Evolutionary conservation across 2,113 vertebrate genomes (phyloP), one percentile per base, ranked within the genome.

Genomic region (Anarrhichthys ocellatus): DNA sequence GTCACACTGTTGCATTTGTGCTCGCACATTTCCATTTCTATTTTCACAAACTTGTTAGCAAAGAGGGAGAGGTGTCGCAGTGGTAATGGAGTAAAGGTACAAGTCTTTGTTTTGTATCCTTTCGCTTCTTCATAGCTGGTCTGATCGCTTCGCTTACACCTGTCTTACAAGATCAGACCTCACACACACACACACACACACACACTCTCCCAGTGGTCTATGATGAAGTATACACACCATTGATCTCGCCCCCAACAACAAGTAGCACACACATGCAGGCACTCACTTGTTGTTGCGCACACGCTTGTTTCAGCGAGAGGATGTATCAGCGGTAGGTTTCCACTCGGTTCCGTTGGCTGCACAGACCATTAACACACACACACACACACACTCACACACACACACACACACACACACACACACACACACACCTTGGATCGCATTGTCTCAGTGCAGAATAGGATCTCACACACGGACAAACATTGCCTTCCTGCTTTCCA

Each of bases 271-370:
- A 64, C 69, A 70, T 71, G 58, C 58, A 46, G 76, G 58, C 22
- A 18, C 65, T 75, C 50, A 48, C 74, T 64, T 85, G 71, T 62
- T 67, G 46, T n/a, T 44, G 24, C 61, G 63, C 22, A 62, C 29
- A 62, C 17, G 5, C 42, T 69, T 70, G 36, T 65, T 71, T 77
- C 27, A 27, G 27, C 42, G 61, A 70, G 83, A 69, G 68, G 66
- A 64, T 42, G 64, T 66, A 78, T 81, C 84, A 89, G 78, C 24
- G 9, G 56, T 80, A 63, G 76, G 61, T 83, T 87, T 85, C 79
- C 76, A 79, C 54, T 82, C 66, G 46, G 76, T 83, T 94, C 81
- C 75, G 5, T 17, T 82, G 50, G 54, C 70, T 92, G 85, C 75
- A 70, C 84, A 87, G 72, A 75, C 82, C 71, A 76, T 85, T 81